Percentiles rank a stretch among this genome's conserved stretches.
phyloP scores from a whole-genome alignment of 2,113 vertebrate species.

The Heloderma charlesbogerti region DNA sequence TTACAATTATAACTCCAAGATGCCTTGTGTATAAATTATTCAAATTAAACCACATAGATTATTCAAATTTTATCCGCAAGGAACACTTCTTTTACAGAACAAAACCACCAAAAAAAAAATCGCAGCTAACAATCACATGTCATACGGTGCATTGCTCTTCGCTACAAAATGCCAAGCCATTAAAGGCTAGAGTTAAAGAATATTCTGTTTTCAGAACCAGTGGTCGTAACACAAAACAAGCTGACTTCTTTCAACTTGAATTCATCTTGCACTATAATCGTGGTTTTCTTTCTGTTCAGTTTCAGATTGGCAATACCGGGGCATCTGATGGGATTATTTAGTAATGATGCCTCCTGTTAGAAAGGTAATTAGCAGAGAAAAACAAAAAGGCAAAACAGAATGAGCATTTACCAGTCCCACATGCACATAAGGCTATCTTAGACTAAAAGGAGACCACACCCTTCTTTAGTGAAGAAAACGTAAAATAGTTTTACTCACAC shows the following conservation, averaged over 20 bases:
- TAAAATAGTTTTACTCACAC: too few species aligned
- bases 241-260: conserved; percentile 59
- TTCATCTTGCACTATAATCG: conserved; percentile 27
- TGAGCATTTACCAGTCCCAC: too few species aligned
- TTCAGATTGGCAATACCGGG: conserved; percentile 31
- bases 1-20: conserved; percentile 77
- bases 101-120: conserved; percentile 44
- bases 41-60: conserved; percentile 77
- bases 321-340: too few species aligned
- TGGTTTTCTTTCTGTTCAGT: conserved; percentile 44
- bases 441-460: too few species aligned
- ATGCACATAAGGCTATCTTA: too few species aligned
- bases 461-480: too few species aligned
- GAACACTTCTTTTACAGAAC: conserved; percentile 68
- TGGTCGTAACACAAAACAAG: not conserved
- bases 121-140: conserved; percentile 55
- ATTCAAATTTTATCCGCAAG: conserved; percentile 80
- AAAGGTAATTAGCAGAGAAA: too few species aligned
- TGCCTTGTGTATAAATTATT: conserved; percentile 81
- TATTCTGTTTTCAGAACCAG: conserved; percentile 42
- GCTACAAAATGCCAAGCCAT: conserved; percentile 64
- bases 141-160: conserved; percentile 39
- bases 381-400: too few species aligned
- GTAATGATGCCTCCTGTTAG: too few species aligned
- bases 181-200: conserved; percentile 55